Evolutionary conservation across 2,797 vertebrate genomes (phyloP).

Genomic region (Tangara arthus): DNA sequence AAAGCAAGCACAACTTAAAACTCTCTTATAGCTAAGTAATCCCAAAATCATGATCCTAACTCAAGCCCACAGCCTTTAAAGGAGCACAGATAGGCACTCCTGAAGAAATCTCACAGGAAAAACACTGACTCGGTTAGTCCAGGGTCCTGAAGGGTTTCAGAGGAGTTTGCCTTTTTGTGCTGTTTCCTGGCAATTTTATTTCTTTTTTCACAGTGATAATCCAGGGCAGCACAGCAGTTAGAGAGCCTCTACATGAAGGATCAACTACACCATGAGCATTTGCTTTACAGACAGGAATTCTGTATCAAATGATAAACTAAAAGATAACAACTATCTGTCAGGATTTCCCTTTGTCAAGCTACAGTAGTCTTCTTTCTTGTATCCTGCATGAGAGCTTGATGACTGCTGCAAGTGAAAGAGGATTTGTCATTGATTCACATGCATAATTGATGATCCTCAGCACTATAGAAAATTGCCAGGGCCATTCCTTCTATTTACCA

Average conservation of each 20-base stretch:
- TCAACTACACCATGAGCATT: background rate
- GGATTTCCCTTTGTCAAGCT: background rate
- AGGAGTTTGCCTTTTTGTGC: background rate
- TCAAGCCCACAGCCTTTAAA: background rate
- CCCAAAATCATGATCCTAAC: background rate
- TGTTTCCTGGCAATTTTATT: background rate
- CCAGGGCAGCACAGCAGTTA: background rate
- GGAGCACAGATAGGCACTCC: background rate
- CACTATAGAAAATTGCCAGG: background rate
- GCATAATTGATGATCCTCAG: background rate
- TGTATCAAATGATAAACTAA: background rate
- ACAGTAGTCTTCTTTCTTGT: background rate
- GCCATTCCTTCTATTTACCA: background rate
- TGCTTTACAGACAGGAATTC: background rate
- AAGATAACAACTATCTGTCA: background rate
- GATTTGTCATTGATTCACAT: background rate
- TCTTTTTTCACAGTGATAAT: background rate
- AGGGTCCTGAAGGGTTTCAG: background rate
- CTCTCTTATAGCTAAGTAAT: background rate
- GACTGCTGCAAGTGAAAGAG: background rate
- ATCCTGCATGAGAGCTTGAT: background rate
- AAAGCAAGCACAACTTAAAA: background rate
- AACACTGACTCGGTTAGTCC: background rate
- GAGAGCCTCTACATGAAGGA: background rate
- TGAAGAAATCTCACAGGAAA: background rate